These are phyloP conservation scores for Drosophila kanapiae DNA, from an alignment of 1,140 invertebrate genomes.

Conservation along the genomic window DNA sequence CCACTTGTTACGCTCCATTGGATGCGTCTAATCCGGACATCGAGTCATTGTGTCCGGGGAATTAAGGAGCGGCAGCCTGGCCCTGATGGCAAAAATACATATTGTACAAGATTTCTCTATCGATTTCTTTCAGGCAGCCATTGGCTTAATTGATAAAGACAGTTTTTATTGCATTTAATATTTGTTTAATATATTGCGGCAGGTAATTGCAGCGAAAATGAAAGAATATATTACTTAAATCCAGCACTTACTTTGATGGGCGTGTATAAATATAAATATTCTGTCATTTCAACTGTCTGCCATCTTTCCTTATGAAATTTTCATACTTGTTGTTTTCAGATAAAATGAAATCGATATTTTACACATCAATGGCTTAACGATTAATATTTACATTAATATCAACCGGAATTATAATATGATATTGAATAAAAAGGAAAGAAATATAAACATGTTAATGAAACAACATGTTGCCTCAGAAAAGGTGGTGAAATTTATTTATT, in stretches of 20 bases:
- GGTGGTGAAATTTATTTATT: background rate
- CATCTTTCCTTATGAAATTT: background rate
- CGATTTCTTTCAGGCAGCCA: background rate
- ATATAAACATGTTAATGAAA: background rate
- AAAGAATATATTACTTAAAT: background rate
- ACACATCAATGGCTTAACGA: background rate
- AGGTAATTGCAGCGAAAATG: background rate
- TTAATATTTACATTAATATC: background rate
- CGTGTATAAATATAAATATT: background rate
- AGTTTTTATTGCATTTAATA: background rate
- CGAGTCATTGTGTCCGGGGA: conserved; percentile 24
- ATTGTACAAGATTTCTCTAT: background rate
- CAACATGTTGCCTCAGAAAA: background rate
- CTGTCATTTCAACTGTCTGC: background rate
- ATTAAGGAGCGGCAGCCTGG: conserved; percentile 6
- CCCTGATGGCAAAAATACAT: background rate
- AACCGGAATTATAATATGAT: background rate
- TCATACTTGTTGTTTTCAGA: background rate
- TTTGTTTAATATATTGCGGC: background rate
- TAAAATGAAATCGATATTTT: background rate
- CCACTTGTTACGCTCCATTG: conserved; percentile 54
- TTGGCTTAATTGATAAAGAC: background rate
- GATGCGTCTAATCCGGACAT: conserved; percentile 45
- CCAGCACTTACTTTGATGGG: background rate
- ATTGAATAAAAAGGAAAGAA: background rate